These are phyloP conservation scores for Sebastolobus altivelis DNA, from an alignment of 2,797 vertebrate species.

Conservation along the genomic window DNA sequence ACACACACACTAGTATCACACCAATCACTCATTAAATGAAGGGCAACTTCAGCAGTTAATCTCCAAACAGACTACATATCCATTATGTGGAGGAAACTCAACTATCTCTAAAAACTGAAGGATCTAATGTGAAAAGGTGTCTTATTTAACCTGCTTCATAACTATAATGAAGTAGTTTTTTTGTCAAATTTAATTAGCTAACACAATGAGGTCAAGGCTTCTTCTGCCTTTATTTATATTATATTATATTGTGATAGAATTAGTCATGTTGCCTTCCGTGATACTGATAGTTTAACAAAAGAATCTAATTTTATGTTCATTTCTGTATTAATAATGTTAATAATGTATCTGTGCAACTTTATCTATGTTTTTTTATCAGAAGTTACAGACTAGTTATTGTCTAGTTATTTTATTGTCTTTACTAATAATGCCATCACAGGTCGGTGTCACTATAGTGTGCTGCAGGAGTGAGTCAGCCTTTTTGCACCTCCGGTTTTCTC, in stretches of 20 bases:
- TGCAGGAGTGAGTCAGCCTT: no score
- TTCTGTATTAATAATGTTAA: not conserved
- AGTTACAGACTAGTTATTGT: not conserved
- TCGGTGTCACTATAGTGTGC: not conserved
- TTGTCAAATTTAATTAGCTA: not conserved
- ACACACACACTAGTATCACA: constrained; percentile 8
- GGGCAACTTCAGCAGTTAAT: not conserved
- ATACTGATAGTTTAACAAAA: not conserved
- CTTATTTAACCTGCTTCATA: not conserved
- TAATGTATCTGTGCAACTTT: not conserved
- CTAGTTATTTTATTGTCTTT: not conserved
- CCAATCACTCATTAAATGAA: constrained; percentile 23
- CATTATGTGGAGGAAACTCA: not conserved
- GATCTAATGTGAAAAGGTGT: not conserved
- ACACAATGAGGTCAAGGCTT: no score
- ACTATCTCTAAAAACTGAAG: not conserved
- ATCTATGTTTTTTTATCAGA: not conserved
- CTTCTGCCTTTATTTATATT: not conserved
- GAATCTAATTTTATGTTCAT: not conserved
- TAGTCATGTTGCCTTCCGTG: not conserved
- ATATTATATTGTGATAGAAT: not conserved
- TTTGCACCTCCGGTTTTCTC: no score
- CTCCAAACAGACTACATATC: not conserved
- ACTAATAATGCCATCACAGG: not conserved
- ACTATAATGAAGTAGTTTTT: not conserved